phyloP scores from a whole-genome alignment of 2,888 invertebrate species.

The Lepidocyrtoides sp. region DNA sequence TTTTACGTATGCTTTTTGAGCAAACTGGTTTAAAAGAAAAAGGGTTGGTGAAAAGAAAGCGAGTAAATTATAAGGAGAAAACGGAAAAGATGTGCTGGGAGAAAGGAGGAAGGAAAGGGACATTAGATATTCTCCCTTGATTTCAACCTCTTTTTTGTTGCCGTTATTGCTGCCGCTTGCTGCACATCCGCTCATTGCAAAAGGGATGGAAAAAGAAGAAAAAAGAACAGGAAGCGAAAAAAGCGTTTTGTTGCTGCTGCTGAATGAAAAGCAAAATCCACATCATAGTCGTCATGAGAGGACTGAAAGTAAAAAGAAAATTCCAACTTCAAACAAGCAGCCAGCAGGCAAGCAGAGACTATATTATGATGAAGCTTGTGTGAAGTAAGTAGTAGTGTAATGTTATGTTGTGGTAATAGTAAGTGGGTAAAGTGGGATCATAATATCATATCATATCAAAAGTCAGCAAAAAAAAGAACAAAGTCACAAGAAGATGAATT shows the following conservation, averaged over 20 bases:
- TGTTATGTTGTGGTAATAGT: not conserved
- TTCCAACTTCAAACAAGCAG: conserved; percentile 13
- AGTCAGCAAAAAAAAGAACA: conserved; percentile 57
- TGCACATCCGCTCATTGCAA: conserved; percentile 24
- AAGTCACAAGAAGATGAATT: conserved; percentile 64
- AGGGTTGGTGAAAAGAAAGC: not conserved
- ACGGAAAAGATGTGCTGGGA: conserved; percentile 64
- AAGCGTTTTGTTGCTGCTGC: not conserved
- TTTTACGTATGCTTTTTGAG: conserved; percentile 19
- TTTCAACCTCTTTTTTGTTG: conserved; percentile 37
- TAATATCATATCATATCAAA: conserved; percentile 54
- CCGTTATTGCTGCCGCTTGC: too few species aligned
- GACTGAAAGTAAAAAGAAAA: not conserved
- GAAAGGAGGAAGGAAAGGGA: conserved; percentile 61
- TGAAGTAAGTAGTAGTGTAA: too few species aligned
- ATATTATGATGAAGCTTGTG: too few species aligned
- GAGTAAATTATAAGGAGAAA: conserved; percentile 37
- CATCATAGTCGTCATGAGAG: conserved; percentile 25
- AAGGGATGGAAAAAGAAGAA: not conserved
- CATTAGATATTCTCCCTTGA: conserved; percentile 72
- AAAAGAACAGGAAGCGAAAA: conserved; percentile 22
- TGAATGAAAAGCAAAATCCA: conserved; percentile 22
- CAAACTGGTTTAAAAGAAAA: not conserved
- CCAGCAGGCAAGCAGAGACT: not conserved
- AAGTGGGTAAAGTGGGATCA: conserved; percentile 34